These are phyloP conservation scores for Stichodactyla helianthus DNA, from an alignment of 64 coral and sea anemone genomes.

Conservation along the genomic window DNA sequence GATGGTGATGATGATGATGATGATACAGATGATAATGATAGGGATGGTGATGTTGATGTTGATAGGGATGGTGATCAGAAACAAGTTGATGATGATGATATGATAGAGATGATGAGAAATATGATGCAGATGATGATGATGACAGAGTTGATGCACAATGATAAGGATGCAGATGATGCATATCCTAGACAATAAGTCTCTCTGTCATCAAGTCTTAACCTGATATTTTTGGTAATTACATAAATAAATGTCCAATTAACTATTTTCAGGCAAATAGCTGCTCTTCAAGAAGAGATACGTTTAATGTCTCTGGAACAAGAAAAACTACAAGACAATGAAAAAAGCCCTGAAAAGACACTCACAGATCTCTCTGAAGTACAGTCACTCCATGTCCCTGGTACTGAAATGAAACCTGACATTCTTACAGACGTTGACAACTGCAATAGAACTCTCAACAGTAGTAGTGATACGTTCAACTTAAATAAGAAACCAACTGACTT, in stretches of 20 bases:
- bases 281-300: not conserved
- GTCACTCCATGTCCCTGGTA: not conserved
- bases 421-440: not conserved
- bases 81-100: no score
- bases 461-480: not conserved
- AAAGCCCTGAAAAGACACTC: not conserved
- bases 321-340: not conserved
- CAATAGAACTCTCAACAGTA: not conserved
- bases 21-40: no score
- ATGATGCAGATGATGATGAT: no score
- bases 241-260: not conserved
- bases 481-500: not conserved
- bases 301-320: conserved; percentile 10
- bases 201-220: not conserved
- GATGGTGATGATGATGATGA: no score
- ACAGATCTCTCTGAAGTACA: not conserved
- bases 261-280: conserved; percentile 2
- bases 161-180: no score
- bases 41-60: no score
- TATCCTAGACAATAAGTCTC: no score
- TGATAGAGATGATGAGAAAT: no score
- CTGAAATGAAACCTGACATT: not conserved
- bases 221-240: not conserved
- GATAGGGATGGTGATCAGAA: no score
- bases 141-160: no score